phyloP scores from a whole-genome alignment of 2,113 vertebrate species.

The Pteruthius melanotis region DNA sequence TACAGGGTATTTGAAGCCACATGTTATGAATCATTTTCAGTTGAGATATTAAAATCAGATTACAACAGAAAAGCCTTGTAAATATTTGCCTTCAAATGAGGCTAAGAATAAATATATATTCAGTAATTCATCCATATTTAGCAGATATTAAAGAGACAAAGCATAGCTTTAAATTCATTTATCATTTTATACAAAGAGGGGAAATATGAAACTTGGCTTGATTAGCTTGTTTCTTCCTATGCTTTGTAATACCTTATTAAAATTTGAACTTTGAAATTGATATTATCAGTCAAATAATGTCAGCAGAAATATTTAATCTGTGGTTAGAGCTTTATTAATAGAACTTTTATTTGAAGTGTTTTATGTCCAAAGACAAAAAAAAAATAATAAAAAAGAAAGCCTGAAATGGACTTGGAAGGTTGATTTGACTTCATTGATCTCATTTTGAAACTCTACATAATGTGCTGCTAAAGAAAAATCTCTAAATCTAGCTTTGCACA shows the following conservation, averaged over 20 bases:
- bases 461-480: neutral
- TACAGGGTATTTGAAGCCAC: slow-evolving; percentile 71
- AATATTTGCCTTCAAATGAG: slow-evolving; percentile 84
- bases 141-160: slow-evolving; percentile 82
- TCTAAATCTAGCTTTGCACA: neutral
- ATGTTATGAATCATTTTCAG: slow-evolving; percentile 78
- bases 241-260: slow-evolving; percentile 80
- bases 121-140: slow-evolving; percentile 83
- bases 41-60: slow-evolving; percentile 83
- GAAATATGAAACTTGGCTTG: slow-evolving; percentile 72
- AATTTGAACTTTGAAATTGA: slow-evolving; percentile 80
- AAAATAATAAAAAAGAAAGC: slow-evolving; percentile 11
- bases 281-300: slow-evolving; percentile 79
- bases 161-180: slow-evolving; percentile 79
- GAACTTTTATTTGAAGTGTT: slow-evolving; percentile 72
- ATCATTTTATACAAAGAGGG: slow-evolving; percentile 77
- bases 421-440: slow-evolving; percentile 31
- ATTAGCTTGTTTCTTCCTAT: slow-evolving; percentile 80
- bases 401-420: slow-evolving; percentile 32
- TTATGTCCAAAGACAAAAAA: slow-evolving; percentile 53
- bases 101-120: slow-evolving; percentile 83
- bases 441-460: slow-evolving; percentile 10
- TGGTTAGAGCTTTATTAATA: slow-evolving; percentile 75
- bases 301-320: slow-evolving; percentile 80
- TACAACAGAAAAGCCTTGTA: slow-evolving; percentile 80